These are phyloP conservation scores for Deroptyus accipitrinus DNA, from an alignment of 2,113 vertebrate genomes.

Conservation along the genomic window DNA sequence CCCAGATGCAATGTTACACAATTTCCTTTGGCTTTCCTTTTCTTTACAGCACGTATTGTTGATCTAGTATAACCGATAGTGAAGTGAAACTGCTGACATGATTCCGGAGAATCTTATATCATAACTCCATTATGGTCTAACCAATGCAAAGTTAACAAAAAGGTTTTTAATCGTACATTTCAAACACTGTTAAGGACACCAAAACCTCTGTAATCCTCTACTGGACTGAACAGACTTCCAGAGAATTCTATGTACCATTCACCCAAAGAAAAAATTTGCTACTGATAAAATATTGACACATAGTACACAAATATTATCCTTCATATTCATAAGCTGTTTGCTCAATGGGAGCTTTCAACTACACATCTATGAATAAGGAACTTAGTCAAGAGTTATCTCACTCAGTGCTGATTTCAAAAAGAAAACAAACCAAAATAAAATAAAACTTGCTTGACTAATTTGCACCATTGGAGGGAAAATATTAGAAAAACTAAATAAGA, in stretches of 20 bases:
- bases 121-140: not conserved
- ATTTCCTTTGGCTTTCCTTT: not conserved
- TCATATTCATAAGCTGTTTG: constrained; percentile 43
- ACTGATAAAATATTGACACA: constrained; percentile 48
- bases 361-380: constrained; percentile 10
- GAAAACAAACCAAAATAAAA: constrained; percentile 47
- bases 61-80: not conserved
- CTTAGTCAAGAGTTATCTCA: constrained; percentile 29
- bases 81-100: not conserved
- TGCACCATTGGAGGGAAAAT: constrained; percentile 7
- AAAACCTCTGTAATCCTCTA: not conserved
- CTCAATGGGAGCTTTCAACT: constrained; percentile 37
- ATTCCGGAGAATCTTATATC: not conserved
- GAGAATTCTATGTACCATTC: not conserved
- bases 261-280: not conserved
- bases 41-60: not conserved
- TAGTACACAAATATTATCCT: constrained; percentile 52
- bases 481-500: constrained; percentile 5
- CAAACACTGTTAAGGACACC: not conserved
- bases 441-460: constrained; percentile 40
- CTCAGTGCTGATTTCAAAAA: constrained; percentile 15
- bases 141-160: not conserved
- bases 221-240: not conserved
- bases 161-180: not conserved
- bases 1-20: not conserved